Evolutionary conservation across 2,113 vertebrate genomes (phyloP), one percentile per base, ranked within the genome.

Genomic region (Lepidothrix coronata): DNA sequence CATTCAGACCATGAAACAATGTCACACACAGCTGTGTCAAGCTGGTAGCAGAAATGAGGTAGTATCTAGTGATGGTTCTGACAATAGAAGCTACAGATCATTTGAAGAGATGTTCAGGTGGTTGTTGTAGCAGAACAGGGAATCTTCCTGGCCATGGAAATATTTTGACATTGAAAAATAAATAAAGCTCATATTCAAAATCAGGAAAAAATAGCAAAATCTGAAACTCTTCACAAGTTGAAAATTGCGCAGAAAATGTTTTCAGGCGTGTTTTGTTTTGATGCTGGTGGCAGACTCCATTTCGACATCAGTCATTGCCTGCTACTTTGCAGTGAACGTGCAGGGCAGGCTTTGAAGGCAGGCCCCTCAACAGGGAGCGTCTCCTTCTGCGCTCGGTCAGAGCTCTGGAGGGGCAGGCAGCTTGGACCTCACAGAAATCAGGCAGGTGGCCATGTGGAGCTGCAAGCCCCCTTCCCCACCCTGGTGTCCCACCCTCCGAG

Each of bases 351-450:
- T 78, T 62, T 85, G 68, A 51, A 74, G 35, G 28, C 28, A 67
- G 19, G 7, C 8, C 1, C 4, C 71, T 28, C 55, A 27, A 9
- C 1, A 11, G 11, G 14, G 24, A 70, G 4, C 3, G 3, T 70
- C 37, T 59, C 17, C 19, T 48, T 23, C 48, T 19, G 72, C 6
- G 0, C 13, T 25, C 35, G 1, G 7, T 8, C 1, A 27, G 31
- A n/a, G 20, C 37, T 30, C 27, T 1, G 16, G 9, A 59, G 12
- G n/a, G 8, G 41, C 35, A 12, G 17, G 14, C 33, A 85, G 55
- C 25, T 65, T 17, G 2, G 19, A 28, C 9, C 24, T 43, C 1
- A 0, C 14, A 1, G 4, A 65, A 58, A 5, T 3, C 33, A 13
- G 20, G 23, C 2, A 33, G 9, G 30, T 9, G 2, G 19, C 41